These are phyloP conservation scores for Aphelocoma californica DNA, from an alignment of 2,797 vertebrate genomes.

Conservation along the genomic window DNA sequence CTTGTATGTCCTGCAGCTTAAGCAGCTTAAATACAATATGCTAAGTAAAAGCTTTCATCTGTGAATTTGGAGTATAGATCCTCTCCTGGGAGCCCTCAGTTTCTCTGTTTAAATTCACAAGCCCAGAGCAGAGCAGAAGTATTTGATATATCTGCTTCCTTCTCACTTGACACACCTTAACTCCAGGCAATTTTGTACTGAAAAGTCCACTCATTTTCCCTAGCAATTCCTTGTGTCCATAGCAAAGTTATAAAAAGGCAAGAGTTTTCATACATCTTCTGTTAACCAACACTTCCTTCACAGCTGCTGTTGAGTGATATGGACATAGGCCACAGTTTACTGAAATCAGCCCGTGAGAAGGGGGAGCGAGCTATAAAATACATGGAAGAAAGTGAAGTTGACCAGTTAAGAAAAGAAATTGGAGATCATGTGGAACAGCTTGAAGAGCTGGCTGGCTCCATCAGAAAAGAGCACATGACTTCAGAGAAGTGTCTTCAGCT, in stretches of 20 bases:
- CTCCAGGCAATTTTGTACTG: background rate
- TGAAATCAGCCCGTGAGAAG: conserved; percentile 89
- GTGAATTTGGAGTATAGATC: background rate
- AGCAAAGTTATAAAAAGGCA: background rate
- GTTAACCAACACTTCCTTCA: background rate
- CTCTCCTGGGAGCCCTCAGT: background rate
- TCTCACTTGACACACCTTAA: background rate
- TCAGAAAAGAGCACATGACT: conserved; percentile 84
- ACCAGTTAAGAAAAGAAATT: conserved; percentile 83
- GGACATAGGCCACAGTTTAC: conserved; percentile 88
- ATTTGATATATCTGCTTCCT: background rate
- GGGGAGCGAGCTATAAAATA: conserved; percentile 82
- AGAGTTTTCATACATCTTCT: background rate
- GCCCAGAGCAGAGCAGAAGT: background rate
- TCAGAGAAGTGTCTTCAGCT: conserved; percentile 87
- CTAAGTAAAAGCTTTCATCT: background rate
- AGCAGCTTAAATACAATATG: fast-evolving
- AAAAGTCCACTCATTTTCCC: background rate
- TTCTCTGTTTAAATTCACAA: background rate
- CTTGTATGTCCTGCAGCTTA: background rate
- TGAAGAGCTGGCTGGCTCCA: conserved; percentile 84
- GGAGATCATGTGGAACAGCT: conserved; percentile 78
- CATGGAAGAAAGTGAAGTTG: conserved; percentile 82
- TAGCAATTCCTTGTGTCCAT: background rate
- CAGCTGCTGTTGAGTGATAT: conserved; percentile 84